Evolutionary conservation across 2,113 vertebrate genomes (phyloP).

Genomic region (Conger conger): DNA sequence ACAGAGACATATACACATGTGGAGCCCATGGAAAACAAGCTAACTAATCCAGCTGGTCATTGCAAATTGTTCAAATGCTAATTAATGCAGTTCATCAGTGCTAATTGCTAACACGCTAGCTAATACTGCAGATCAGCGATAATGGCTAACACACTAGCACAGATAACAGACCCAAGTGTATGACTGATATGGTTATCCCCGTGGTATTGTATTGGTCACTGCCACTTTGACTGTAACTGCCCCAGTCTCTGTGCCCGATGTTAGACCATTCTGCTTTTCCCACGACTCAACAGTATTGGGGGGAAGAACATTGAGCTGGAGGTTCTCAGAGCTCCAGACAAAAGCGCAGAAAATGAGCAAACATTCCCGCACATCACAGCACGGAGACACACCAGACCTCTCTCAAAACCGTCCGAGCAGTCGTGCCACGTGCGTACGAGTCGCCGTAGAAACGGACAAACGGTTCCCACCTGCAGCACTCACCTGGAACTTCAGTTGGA

Average conservation of each 20-base stretch:
- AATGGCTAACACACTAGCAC: too few species aligned
- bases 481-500: neutral
- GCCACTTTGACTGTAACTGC: neutral
- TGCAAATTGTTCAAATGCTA: neutral
- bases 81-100: too few species aligned
- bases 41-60: neutral
- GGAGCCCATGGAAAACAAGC: constrained; percentile 34
- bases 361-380: too few species aligned
- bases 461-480: constrained; percentile 7
- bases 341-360: too few species aligned
- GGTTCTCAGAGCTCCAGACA: neutral
- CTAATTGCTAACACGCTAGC: too few species aligned
- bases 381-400: neutral
- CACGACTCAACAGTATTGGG: neutral
- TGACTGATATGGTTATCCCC: too few species aligned
- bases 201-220: too few species aligned
- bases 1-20: too few species aligned
- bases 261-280: neutral
- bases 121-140: too few species aligned
- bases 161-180: too few species aligned
- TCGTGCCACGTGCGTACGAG: neutral
- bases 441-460: neutral
- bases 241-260: neutral
- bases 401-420: neutral
- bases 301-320: neutral